Evolutionary conservation across 35 echinoderm and acorn worm species (phyloP), one percentile per base, ranked within the genome.

Genomic region (Hemicentrotus pulcherrimus): DNA sequence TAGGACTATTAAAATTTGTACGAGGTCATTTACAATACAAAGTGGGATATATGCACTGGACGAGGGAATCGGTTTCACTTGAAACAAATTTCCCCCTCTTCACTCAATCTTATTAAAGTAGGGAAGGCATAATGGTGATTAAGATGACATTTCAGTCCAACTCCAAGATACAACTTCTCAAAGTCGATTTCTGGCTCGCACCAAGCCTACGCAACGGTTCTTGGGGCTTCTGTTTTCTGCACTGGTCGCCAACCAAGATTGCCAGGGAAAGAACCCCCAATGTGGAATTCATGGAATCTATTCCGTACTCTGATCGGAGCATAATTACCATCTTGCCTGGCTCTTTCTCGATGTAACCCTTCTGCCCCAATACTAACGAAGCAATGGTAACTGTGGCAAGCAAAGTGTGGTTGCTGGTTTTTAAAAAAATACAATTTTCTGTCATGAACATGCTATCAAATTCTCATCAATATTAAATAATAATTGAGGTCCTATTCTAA

Each of bases 231-330:
- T 90, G 32, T 41, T 45, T 90, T 90, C 18, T 90, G 32, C 12
- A 90, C 88, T 33, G 32, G 88, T 33, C 91, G 11, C 88, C n/a
- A 30, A 93, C 46, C 91, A 93, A 41, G 46, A 93, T 46, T 93
- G 91, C 86, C 5, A 90, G 91, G 32, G 46, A 93, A 93, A 93
- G 91, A 58, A 93, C 91, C 91, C 48, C 91, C 91, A 93, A 93
- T 31, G 91, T 93, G 91, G 91, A 93, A 93, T 93, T 93, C 46
- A 4, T 50, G 91, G 91, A 93, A 93, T 93, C 91, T n/a, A 58
- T n/a, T 30, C 35, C 7, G 18, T 31, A 58, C 91, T 93, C 46
- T 24, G 48, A 47, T 93, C 48, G 47, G 32, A 32, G 24, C 22
- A 47, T 47, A 93, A 93, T 93, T 93, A 93, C 46, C 48, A 93